phyloP scores from a whole-genome alignment of 92 coral and sea anemone genomes.

The Hydrozoanthus gracilis region DNA sequence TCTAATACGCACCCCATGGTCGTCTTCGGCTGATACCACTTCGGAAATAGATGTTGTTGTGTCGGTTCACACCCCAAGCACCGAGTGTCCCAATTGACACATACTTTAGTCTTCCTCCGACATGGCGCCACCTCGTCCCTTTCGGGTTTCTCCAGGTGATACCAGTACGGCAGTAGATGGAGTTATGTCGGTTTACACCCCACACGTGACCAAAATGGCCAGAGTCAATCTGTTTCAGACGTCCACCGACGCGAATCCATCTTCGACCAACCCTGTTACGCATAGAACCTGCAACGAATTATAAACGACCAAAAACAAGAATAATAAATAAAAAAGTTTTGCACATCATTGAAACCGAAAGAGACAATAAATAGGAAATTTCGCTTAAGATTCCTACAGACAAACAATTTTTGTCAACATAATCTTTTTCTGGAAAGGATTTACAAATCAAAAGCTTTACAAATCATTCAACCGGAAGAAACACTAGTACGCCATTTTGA shows the following conservation, averaged over 20 bases:
- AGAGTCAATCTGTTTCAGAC: conserved; percentile 58
- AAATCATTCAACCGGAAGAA: too few species aligned
- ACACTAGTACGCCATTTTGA: too few species aligned
- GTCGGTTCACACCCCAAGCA: conserved; percentile 39
- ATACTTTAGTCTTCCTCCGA: conserved; percentile 8
- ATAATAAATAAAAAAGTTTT: too few species aligned
- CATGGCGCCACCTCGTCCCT: conserved; percentile 14
- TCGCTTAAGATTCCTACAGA: too few species aligned
- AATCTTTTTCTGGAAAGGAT: too few species aligned
- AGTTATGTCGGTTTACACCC: conserved; percentile 34
- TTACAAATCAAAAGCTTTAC: too few species aligned
- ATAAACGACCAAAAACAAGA: not conserved
- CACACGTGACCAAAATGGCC: conserved; percentile 48
- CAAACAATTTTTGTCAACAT: too few species aligned
- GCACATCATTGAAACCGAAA: too few species aligned
- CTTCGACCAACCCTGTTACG: conserved; percentile 30
- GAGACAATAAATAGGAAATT: too few species aligned
- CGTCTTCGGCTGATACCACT: conserved; percentile 13
- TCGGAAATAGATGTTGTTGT: conserved; percentile 35
- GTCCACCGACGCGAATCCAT: conserved; percentile 12
- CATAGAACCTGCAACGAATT: conserved; percentile 28
- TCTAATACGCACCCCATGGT: conserved; percentile 14
- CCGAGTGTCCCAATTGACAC: conserved; percentile 25
- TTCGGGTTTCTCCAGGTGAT: conserved; percentile 43
- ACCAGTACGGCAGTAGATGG: conserved; percentile 56